A percentile compares a stretch with the other conserved stretches of the same genome.
phyloP scores from a whole-genome alignment of 2,888 invertebrate genomes.

The Mesorhabditis sp. region DNA sequence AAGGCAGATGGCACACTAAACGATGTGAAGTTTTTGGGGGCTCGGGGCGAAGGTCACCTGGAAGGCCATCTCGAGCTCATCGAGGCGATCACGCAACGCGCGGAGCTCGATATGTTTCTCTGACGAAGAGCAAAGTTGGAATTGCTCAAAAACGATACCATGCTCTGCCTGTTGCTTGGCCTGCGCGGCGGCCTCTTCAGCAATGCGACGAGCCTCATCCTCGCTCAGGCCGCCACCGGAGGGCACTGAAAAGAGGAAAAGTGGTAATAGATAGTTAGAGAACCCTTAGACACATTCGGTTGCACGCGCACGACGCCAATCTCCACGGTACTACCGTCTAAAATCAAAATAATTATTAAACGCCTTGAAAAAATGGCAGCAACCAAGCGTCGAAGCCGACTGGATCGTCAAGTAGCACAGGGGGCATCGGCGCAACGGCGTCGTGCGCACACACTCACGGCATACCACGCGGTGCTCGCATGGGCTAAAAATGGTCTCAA shows the following conservation, averaged over 20 bases:
- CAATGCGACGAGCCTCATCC: conserved; percentile 17
- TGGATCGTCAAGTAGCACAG: conserved; percentile 28
- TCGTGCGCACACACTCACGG: conserved; percentile 27
- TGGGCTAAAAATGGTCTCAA: conserved; percentile 20
- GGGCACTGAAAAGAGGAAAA: too few relatives aligned
- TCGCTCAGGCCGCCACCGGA: conserved; percentile 8
- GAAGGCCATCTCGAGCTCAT: conserved; percentile 31
- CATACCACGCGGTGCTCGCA: conserved; percentile 42
- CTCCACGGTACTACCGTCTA: conserved; percentile 19
- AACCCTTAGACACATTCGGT: not conserved
- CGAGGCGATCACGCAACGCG: conserved; percentile 21
- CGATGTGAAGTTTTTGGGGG: too few relatives aligned
- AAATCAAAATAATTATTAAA: not conserved
- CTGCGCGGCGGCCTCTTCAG: conserved; percentile 27
- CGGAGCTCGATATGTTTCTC: conserved; percentile 32
- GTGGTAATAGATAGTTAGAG: too few relatives aligned
- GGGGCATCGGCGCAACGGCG: conserved; percentile 28
- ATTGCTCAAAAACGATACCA: conserved; percentile 10
- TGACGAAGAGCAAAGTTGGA: conserved; percentile 5
- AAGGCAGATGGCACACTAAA: conserved; percentile 31
- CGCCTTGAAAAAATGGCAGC: too few relatives aligned
- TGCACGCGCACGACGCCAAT: conserved; percentile 19
- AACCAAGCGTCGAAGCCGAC: conserved; percentile 8
- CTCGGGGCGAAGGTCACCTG: too few relatives aligned
- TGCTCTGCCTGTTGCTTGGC: conserved; percentile 28